Evolutionary conservation across 2,888 invertebrate species (phyloP).

Genomic region (Seira sanloemensis): DNA sequence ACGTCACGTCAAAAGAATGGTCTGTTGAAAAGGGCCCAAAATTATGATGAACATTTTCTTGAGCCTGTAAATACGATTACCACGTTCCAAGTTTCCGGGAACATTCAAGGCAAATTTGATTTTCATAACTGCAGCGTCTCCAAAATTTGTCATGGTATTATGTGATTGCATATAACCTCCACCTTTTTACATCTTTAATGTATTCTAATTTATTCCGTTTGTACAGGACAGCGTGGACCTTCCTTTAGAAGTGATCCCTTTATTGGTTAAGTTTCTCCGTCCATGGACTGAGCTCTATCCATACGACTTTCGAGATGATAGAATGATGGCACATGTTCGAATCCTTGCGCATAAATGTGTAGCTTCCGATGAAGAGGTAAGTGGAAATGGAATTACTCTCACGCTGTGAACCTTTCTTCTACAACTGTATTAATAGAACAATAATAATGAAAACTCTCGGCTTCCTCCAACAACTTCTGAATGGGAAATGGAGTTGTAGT

Average conservation of each 20-base stretch:
- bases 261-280: slow-evolving; percentile 79
- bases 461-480: background rate
- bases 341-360: slow-evolving; percentile 91
- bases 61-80: too few relatives aligned
- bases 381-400: background rate
- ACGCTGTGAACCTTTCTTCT: background rate
- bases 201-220: background rate
- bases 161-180: too few relatives aligned
- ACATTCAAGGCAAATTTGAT: too few relatives aligned
- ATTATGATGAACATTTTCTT: too few relatives aligned
- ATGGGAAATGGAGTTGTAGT: background rate
- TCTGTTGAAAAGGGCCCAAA: too few relatives aligned
- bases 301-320: slow-evolving; percentile 96
- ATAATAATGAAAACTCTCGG: background rate
- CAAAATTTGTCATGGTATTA: too few relatives aligned
- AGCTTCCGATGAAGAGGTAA: slow-evolving; percentile 78
- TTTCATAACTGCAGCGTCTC: too few relatives aligned
- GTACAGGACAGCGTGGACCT: slow-evolving; percentile 56
- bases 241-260: slow-evolving; percentile 80
- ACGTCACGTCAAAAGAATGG: too few relatives aligned
- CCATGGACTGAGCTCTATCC: slow-evolving; percentile 98
- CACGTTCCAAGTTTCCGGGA: too few relatives aligned
- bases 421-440: background rate
- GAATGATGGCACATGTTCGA: slow-evolving; percentile 93
- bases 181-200: too few relatives aligned